These are phyloP conservation scores for Pseudochirops corinnae DNA, from an alignment of 2,797 vertebrate genomes.

Conservation along the genomic window DNA sequence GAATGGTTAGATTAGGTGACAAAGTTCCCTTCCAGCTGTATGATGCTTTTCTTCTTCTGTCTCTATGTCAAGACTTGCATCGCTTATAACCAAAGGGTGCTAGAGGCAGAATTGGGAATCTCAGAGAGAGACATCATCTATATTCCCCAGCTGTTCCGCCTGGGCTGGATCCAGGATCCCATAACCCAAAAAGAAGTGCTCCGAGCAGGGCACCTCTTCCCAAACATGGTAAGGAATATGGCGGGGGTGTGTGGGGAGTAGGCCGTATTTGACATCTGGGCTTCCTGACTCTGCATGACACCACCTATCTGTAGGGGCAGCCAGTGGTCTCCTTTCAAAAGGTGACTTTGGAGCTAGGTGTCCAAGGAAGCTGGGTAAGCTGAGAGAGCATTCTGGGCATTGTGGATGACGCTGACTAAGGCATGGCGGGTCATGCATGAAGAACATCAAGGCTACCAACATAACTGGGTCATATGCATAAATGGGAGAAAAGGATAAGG, in stretches of 20 bases:
- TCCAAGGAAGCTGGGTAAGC: background rate
- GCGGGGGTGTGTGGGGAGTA: rapidly evolving
- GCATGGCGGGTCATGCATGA: background rate
- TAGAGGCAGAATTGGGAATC: constrained; percentile 90
- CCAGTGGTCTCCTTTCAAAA: background rate
- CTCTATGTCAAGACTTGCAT: constrained; percentile 86
- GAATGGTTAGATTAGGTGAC: background rate
- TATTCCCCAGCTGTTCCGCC: constrained; percentile 90
- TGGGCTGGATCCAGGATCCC: constrained; percentile 65
- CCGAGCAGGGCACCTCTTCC: constrained; percentile 86
- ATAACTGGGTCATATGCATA: background rate
- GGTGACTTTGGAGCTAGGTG: rapidly evolving
- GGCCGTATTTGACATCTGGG: background rate
- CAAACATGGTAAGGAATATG: constrained; percentile 86
- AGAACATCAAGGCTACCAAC: background rate
- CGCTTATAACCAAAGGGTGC: constrained; percentile 90
- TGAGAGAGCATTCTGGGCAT: background rate
- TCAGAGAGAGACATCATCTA: constrained; percentile 89
- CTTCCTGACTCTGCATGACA: background rate
- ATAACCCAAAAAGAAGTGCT: constrained; percentile 42
- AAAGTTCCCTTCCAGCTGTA: background rate
- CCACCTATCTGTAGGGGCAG: background rate
- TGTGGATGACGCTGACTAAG: no score
- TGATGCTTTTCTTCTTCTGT: rapidly evolving
- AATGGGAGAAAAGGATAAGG: background rate